Percentiles rank a stretch among this genome's conserved stretches.
Evolutionary conservation across 2,797 vertebrate genomes (phyloP).

Genomic region (Rhinatrema bivittatum): DNA sequence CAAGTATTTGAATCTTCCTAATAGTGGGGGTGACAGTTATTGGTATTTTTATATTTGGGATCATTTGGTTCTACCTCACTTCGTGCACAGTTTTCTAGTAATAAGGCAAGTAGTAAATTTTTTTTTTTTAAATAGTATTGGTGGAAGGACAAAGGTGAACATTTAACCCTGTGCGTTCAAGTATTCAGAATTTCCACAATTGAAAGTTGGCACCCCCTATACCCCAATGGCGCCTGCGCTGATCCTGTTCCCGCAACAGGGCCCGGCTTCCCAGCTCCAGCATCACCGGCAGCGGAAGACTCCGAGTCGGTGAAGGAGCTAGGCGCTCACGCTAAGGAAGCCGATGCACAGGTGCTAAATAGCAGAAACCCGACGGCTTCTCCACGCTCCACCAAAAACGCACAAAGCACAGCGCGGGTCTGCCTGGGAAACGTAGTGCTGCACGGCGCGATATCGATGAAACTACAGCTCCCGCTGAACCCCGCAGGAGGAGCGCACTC

Average conservation of each 20-base stretch:
- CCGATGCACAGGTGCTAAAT: constrained; percentile 10
- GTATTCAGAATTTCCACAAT: too few relatives aligned
- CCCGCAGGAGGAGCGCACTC: neutral
- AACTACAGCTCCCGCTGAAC: neutral
- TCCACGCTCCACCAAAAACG: constrained; percentile 32
- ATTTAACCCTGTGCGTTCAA: too few relatives aligned
- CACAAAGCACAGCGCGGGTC: constrained; percentile 5
- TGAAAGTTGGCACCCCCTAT: too few relatives aligned
- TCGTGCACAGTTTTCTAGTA: too few relatives aligned
- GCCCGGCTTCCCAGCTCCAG: constrained; percentile 63
- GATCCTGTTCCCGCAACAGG: constrained; percentile 69
- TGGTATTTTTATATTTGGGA: too few relatives aligned
- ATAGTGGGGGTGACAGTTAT: too few relatives aligned
- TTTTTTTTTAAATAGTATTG: too few relatives aligned
- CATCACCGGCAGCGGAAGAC: constrained; percentile 62
- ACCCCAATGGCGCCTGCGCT: too few relatives aligned
- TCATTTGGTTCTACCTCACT: too few relatives aligned
- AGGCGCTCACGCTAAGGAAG: constrained; percentile 52
- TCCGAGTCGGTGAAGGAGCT: constrained; percentile 85
- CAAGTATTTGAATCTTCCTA: too few relatives aligned
- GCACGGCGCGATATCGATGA: neutral
- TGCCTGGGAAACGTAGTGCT: constrained; percentile 25
- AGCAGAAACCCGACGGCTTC: constrained; percentile 11
- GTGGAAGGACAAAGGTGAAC: too few relatives aligned
- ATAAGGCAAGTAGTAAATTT: too few relatives aligned